phyloP scores from a whole-genome alignment of 2,113 vertebrate genomes.

The Panthera uncia region DNA sequence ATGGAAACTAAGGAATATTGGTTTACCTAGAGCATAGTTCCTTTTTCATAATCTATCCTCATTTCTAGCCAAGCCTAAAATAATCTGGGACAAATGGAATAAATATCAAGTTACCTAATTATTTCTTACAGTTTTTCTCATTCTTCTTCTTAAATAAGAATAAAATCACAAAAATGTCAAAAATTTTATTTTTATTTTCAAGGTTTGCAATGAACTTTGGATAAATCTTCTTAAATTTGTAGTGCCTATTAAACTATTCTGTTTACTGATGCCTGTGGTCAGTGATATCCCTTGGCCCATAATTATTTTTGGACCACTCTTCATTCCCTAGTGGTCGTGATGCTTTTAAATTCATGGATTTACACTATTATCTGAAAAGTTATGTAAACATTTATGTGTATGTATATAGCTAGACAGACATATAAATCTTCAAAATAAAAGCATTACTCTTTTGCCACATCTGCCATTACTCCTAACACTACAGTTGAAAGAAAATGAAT shows the following conservation, averaged over 20 bases:
- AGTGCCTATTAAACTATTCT: neutral
- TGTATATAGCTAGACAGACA: neutral
- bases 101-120: neutral
- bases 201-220: neutral
- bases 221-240: neutral
- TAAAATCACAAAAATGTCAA: neutral
- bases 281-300: neutral
- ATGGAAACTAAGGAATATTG: neutral
- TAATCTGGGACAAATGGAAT: neutral
- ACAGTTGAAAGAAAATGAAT: neutral
- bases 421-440: constrained; percentile 9
- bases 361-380: neutral
- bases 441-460: neutral
- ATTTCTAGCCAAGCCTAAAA: neutral
- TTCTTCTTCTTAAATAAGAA: neutral
- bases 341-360: neutral
- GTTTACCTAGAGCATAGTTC: neutral
- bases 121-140: neutral
- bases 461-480: neutral
- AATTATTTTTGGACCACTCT: neutral
- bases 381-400: neutral
- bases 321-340: neutral
- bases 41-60: neutral
- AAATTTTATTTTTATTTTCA: neutral
- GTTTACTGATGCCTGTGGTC: neutral